Base-by-base conservation (phyloP, 2,888 invertebrate genomes). In the Pachymerium ferrugineum region DNA sequence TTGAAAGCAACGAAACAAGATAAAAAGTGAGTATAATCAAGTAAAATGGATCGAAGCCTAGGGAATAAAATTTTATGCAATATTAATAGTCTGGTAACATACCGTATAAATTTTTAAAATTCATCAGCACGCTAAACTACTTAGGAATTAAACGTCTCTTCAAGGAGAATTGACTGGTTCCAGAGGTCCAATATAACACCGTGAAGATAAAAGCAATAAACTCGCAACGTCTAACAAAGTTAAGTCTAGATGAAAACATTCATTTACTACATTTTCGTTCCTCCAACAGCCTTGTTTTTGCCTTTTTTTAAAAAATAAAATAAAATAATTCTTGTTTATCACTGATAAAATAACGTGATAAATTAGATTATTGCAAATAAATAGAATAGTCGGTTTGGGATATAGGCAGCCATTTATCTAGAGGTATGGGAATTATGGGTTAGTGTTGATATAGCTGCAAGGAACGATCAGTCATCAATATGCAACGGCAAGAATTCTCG, bases 371-470 rank as follows among this genome's bases (percentile, higher is more conserved):
- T 62, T 12, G 62, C 47, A 22, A 47, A 16, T 6, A 47, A 47
- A n/a, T 62, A 62, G 62, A 62, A 28, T 62, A 28, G 28, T 62
- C 28, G 62, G 25, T 62, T 62, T 62, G 62, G 62, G 62, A 28
- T 28, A 62, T 25, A 25, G 62, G 28, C 62, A 62, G 62, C 62
- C 28, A 62, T 62, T 62, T 62, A 28, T 62, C 62, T 62, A 62
- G 14, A 22, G 25, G 25, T 62, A 62, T 62, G 62, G 62, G 62
- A 22, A 62, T 62, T 62, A 62, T 62, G 62, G 62, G 62, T 28
- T 62, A 28, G 62, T 62, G 62, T 62, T 62, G 62, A 62, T 62
- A 62, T 62, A 62, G 62, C 62, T 62, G 62, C 62, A 62, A 62
- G 62, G 28, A 25, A 62, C 62, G 62, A 62, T 62, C 62, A 62